Conservation (phyloP, 2,888 invertebrate genomes). For the Chloroclystis v-ata region DNA sequence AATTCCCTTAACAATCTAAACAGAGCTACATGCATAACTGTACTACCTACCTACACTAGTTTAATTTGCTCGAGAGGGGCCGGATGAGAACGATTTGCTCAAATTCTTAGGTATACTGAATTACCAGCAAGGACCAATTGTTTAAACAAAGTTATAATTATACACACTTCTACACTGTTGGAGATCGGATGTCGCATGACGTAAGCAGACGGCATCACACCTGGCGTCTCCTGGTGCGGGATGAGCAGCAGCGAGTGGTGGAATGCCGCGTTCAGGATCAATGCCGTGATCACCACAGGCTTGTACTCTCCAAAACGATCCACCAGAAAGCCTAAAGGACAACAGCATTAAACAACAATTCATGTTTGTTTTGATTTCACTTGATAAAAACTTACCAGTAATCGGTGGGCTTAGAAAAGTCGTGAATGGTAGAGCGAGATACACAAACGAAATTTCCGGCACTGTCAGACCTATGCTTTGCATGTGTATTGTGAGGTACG, state of each 20-base stretch:
- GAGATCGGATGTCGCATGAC: slow-evolving; percentile 85
- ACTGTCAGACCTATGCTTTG: slow-evolving; percentile 91
- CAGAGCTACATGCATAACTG: slow-evolving; percentile 57
- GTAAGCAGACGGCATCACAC: slow-evolving; percentile 85
- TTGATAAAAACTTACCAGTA: slow-evolving; percentile 78
- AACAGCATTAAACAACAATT: slow-evolving; percentile 18
- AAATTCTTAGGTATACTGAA: slow-evolving; percentile 70
- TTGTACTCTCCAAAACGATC: slow-evolving; percentile 93
- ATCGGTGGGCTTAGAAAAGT: slow-evolving; percentile 91
- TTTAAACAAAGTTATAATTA: slow-evolving; percentile 39
- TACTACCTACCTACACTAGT: slow-evolving; percentile 46
- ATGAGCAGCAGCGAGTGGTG: slow-evolving; percentile 88
- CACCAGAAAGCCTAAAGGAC: slow-evolving; percentile 83
- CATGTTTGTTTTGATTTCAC: not conserved
- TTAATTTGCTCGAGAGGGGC: slow-evolving; percentile 64
- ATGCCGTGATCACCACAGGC: slow-evolving; percentile 86
- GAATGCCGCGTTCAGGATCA: slow-evolving; percentile 86
- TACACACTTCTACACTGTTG: slow-evolving; percentile 82
- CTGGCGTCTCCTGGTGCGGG: slow-evolving; percentile 87
- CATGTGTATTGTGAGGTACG: slow-evolving; percentile 94
- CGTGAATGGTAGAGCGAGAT: slow-evolving; percentile 90
- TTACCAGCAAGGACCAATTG: slow-evolving; percentile 51
- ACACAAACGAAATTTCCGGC: slow-evolving; percentile 91
- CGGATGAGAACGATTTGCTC: slow-evolving; percentile 75
- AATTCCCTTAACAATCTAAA: slow-evolving; percentile 67